Evolutionary conservation across 1,140 invertebrate species (phyloP), one percentile per base, ranked within the genome.

Genomic region (Nasonia giraulti): DNA sequence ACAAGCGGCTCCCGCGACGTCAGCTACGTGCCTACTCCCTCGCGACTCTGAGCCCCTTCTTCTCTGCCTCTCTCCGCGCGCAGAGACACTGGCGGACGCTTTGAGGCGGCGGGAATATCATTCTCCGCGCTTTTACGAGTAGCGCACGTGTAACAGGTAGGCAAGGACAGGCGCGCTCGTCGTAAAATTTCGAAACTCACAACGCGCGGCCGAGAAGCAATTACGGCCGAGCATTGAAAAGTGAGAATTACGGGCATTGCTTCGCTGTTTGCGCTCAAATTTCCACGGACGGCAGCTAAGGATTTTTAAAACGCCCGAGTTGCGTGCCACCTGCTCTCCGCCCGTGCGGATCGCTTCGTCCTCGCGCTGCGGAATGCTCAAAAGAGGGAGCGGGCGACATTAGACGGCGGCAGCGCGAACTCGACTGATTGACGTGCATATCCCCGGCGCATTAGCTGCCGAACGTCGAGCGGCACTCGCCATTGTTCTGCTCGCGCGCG

Each of bases 401-500:
- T 69, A 76, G 76, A 62, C 12, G 81, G 84, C 85, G 80, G 50
- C 85, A 76, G 82, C 83, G 83, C 76, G 75, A 87, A 86, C 77
- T 76, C 37, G 84, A 82, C 83, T 88, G 88, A 89, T 88, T 89
- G 87, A 89, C 88, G 86, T 81, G 87, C 88, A 86, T 89, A 88
- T 89, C 87, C 88, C 74, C 85, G 77, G 68, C 78, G 87, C 85
- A 87, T 89, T 89, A 89, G 86, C 84, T 47, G 86, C 40, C 40
- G 86, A 83, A 81, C 80, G 66, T 81, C 77, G 81, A 86, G 80
- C 87, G 85, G 78, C 74, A 73, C 31, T 77, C 31, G 4, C 82
- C 85, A 86, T 88, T 88, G 87, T 88, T 88, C 86, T 79, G 55
- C n/a, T 74, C 47, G 76, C 47, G n/a, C 17, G 11, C 37, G 50